Evolutionary conservation across 2,888 invertebrate genomes (phyloP), one percentile per base, ranked within the genome.

Genomic region (Rhamnusium bicolor): DNA sequence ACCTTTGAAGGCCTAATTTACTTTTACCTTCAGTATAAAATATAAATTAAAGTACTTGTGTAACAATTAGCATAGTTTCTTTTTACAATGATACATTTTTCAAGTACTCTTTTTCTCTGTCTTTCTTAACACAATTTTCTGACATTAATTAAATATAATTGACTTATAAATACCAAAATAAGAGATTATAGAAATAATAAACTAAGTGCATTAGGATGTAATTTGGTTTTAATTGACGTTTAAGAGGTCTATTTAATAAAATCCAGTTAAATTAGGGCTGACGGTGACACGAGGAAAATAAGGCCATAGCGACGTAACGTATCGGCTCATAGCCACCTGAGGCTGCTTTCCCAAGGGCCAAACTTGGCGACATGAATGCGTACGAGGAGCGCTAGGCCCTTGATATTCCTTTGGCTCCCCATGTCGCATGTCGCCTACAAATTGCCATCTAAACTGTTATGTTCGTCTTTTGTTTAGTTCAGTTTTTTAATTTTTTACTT

Each of bases 401-500:
- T 71, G 67, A 40, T 40, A 40, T n/a, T 40, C 40, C 40, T 1
- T n/a, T 10, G 75, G 74, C 74, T 71, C 78, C 76, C 76, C 77
- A 72, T 73, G 69, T 63, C 67, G 71, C 77, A 72, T 73, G 69
- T 63, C 67, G 71, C 70, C 63, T 71, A 66, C 75, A 75, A 75
- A 75, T 72, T 77, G 77, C 77, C 77, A 71, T 77, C 78, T 79
- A 80, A 80, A 81, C 78, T 78, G 80, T 81, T 80, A 82, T 81
- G 81, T 78, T 75, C 72, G 73, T 77, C 78, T 79, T 79, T 82
- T 82, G 81, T 82, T 79, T 73, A 76, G 75, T 72, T 74, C 53
- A 71, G 76, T 75, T 82, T 82, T 82, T 78, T 78, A 79, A 80
- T 78, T 79, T 80, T 81, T 80, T 76, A 73, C 72, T 70, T 76